Evolutionary conservation across 2,797 vertebrate genomes (phyloP).

Genomic region (Galaxias olidus): DNA sequence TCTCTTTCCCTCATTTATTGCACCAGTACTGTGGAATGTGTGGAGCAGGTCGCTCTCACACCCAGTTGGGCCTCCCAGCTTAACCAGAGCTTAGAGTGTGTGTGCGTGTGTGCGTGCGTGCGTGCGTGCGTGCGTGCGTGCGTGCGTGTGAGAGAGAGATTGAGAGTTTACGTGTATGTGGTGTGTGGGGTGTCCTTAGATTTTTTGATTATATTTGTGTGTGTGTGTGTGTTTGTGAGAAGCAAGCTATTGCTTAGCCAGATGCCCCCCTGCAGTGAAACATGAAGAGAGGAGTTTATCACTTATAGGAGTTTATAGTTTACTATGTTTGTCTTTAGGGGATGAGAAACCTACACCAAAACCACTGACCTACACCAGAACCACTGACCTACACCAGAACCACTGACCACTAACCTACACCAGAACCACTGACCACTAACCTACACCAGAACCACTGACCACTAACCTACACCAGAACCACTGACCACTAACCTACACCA

Average conservation of each 20-base stretch:
- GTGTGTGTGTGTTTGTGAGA: conserved; percentile 5
- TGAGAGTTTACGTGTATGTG: neutral
- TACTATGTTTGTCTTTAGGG: too few species aligned
- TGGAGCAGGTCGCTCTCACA: conserved; percentile 58
- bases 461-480: too few species aligned
- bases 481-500: too few species aligned
- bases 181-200: neutral
- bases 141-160: neutral
- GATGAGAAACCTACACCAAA: too few species aligned
- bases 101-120: conserved; percentile 23
- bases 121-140: conserved; percentile 10
- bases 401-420: too few species aligned
- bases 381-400: too few species aligned
- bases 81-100: conserved; percentile 60
- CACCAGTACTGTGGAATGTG: conserved; percentile 70
- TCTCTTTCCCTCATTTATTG: conserved; percentile 25
- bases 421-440: too few species aligned
- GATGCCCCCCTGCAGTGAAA: conserved; percentile 40
- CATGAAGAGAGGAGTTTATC: conserved; percentile 23
- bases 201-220: neutral
- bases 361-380: too few species aligned
- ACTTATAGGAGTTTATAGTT: too few species aligned
- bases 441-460: too few species aligned
- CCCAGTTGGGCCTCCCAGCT: conserved; percentile 58
- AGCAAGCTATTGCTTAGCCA: conserved; percentile 43